Evolutionary conservation across 2,113 vertebrate species (phyloP).

Genomic region (Xerus inauris): DNA sequence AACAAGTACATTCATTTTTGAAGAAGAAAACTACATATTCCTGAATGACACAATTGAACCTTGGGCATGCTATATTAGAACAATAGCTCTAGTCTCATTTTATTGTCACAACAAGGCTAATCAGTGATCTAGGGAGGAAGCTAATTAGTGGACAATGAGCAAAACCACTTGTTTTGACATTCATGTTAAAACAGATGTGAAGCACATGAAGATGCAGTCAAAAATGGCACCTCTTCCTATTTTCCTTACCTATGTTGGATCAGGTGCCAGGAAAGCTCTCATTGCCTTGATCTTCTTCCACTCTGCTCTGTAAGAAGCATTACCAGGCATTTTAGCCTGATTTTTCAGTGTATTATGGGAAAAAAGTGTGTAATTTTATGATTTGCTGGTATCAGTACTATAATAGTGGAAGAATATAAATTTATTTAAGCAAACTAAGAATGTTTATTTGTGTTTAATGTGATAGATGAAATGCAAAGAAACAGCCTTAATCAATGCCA

Average conservation of each 20-base stretch:
- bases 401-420: not conserved
- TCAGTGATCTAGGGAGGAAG: not conserved
- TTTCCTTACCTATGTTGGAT: not conserved
- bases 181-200: not conserved
- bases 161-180: not conserved
- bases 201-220: rapidly evolving
- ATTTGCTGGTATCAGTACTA: not conserved
- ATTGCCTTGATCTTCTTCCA: not conserved
- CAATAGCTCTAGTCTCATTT: not conserved
- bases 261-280: not conserved
- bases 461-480: not conserved
- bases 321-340: not conserved
- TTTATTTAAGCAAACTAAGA: not conserved
- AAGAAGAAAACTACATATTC: not conserved
- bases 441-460: not conserved
- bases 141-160: not conserved
- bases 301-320: not conserved
- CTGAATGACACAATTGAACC: not conserved
- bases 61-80: not conserved
- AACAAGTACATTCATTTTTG: not conserved
- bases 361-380: not conserved
- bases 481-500: not conserved
- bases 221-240: not conserved
- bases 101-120: not conserved
- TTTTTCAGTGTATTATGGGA: not conserved